Percentiles rank a stretch among this genome's conserved stretches.
These are phyloP conservation scores for Xylota segnis DNA, from an alignment of 2,888 invertebrate genomes.

Conservation along the genomic window DNA sequence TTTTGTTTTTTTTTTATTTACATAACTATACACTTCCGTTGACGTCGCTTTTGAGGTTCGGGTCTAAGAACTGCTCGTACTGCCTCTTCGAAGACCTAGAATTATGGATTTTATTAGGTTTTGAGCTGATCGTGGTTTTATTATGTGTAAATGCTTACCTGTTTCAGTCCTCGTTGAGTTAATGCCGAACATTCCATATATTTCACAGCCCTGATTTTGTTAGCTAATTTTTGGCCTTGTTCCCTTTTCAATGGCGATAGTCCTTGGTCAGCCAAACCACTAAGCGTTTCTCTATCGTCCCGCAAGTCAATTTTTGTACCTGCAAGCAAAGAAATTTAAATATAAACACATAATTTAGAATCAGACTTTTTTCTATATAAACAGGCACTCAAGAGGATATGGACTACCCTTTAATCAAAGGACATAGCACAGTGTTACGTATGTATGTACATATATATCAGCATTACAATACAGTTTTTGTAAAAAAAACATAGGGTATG, in stretches of 20 bases:
- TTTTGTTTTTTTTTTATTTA: conserved; percentile 84
- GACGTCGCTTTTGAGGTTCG: conserved; percentile 97
- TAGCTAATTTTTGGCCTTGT: conserved; percentile 99
- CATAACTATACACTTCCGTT: conserved; percentile 94
- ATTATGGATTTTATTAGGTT: not conserved
- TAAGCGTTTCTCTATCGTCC: conserved; percentile 98
- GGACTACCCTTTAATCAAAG: no score
- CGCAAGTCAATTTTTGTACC: conserved; percentile 99
- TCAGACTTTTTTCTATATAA: no score
- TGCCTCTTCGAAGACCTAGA: conserved; percentile 98
- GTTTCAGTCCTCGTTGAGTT: conserved; percentile 98
- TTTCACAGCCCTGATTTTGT: conserved; percentile 99
- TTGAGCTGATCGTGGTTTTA: conserved; percentile 5
- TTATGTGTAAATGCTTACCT: conserved; percentile 86
- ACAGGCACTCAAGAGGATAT: no score
- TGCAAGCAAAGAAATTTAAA: conserved; percentile 83
- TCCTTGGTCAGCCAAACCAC: conserved; percentile 95
- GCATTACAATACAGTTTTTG: no score
- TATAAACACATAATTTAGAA: not conserved
- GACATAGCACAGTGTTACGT: no score
- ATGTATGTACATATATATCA: no score
- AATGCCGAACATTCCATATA: conserved; percentile 99
- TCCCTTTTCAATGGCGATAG: conserved; percentile 98
- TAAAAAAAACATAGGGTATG: no score
- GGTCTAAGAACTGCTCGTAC: conserved; percentile 98